Evolutionary conservation across 2,797 vertebrate genomes (phyloP), one percentile per base, ranked within the genome.

Genomic region (Sebastes variabilis): DNA sequence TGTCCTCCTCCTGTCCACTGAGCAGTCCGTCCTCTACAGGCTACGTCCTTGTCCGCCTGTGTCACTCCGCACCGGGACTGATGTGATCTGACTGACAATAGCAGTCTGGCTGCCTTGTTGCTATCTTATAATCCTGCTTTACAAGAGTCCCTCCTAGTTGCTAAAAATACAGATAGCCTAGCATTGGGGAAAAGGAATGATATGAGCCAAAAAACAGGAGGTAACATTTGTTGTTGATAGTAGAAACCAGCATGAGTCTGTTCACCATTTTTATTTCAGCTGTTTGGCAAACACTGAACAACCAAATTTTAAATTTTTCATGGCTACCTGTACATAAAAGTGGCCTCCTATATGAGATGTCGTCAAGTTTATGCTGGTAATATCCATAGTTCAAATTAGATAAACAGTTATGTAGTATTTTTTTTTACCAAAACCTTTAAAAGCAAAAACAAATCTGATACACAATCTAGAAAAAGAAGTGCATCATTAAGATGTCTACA

Each of bases 71-170:
- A 34, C 66, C 1, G 66, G 86, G 84, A 89, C 91, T 81, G 92
- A 94, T 96, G 95, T 93, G 92, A 94, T 91, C 89, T 59, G 94
- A 94, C 90, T 95, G 93, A 90, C 91, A 94, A 96, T 92, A 59
- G 74, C 7, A 18, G 46, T 24, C 79, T 70, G 79, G 84, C 90
- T 90, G 89, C 84, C 80, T 68, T 72, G 73, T 72, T 72, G 87
- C 84, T 84, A 82, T 88, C 83, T 42, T 74, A 69, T 88, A 91
- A 91, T 93, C 89, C 91, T 83, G 82, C 82, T 89, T 77, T 74
- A 80, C 77, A 84, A 67, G 76, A 83, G 46, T 76, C 71, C 56
- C 38, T 83, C 56, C 42, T 54, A 62, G 72, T 81, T 83, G 83
- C 77, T 79, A 54, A 77, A 86, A 81, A 52, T 79, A 68, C 16